Conservation (phyloP, 1,140 invertebrate genomes). For the Heliconius hermathena region DNA sequence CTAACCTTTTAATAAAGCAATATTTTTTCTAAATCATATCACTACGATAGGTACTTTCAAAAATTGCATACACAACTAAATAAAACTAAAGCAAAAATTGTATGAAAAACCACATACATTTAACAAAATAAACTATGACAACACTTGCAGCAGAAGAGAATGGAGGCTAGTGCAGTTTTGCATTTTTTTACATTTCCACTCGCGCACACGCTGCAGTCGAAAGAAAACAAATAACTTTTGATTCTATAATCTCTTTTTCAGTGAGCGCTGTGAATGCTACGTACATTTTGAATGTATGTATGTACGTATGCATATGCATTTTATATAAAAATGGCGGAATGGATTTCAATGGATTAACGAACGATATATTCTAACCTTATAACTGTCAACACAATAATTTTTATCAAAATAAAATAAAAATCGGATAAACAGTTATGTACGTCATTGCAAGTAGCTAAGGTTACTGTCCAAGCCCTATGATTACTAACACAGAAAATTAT, state of each 20-base stretch:
- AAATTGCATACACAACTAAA: not conserved
- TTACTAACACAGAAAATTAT: too few relatives aligned
- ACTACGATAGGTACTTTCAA: not conserved
- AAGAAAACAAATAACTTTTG: constrained; percentile 12
- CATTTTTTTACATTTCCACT: constrained; percentile 2
- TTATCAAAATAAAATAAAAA: too few relatives aligned
- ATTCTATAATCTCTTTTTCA: constrained; percentile 14
- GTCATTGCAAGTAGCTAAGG: too few relatives aligned
- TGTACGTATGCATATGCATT: not conserved
- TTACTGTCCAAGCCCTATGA: too few relatives aligned
- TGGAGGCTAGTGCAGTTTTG: not conserved
- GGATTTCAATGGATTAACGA: not conserved
- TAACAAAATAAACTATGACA: not conserved
- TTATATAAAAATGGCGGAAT: not conserved
- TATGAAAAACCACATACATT: not conserved
- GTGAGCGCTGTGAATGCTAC: not conserved
- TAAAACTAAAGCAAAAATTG: not conserved
- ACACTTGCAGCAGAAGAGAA: not conserved
- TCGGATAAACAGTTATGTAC: too few relatives aligned
- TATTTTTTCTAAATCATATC: not conserved
- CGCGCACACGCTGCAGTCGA: not conserved
- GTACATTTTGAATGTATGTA: not conserved
- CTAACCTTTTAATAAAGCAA: not conserved
- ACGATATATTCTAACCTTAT: not conserved
- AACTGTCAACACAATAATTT: not conserved